Conservation (phyloP, 2,888 invertebrate species). For the Molorchus minor region DNA sequence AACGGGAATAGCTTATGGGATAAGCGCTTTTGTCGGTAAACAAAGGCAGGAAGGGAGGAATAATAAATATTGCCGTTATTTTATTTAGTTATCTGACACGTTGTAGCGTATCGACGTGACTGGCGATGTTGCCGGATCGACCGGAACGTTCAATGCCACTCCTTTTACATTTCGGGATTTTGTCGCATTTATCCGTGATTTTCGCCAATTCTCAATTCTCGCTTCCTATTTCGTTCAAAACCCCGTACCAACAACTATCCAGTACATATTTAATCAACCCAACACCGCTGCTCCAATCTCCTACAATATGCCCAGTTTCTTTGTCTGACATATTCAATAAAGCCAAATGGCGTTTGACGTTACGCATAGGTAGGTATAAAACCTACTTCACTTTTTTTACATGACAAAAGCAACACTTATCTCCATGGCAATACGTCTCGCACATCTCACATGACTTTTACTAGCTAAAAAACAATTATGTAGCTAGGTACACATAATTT, state of each 20-base stretch:
- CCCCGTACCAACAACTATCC: no score
- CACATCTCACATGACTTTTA: no score
- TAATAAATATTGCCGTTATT: conserved; percentile 32
- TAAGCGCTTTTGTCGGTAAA: no score
- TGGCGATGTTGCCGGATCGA: conserved; percentile 49
- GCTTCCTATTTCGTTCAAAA: no score
- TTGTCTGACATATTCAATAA: conserved; percentile 13
- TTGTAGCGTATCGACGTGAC: conserved; percentile 50
- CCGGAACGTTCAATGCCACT: conserved; percentile 47
- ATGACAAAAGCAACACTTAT: conserved; percentile 4
- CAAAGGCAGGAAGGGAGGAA: not conserved
- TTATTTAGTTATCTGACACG: conserved; percentile 40
- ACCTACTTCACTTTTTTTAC: conserved; percentile 10
- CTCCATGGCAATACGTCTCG: not conserved
- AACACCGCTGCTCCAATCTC: not conserved
- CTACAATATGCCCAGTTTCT: conserved; percentile 5
- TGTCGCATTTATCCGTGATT: conserved; percentile 19
- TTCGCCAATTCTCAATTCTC: not conserved
- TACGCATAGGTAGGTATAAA: not conserved
- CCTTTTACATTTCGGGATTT: conserved; percentile 43
- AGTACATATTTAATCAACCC: no score
- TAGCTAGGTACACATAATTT: no score
- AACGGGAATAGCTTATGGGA: no score
- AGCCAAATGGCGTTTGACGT: conserved; percentile 14
- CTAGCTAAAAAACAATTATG: no score